Base-by-base conservation (phyloP, 2,797 vertebrate genomes). In the Enoplosus armatus region DNA sequence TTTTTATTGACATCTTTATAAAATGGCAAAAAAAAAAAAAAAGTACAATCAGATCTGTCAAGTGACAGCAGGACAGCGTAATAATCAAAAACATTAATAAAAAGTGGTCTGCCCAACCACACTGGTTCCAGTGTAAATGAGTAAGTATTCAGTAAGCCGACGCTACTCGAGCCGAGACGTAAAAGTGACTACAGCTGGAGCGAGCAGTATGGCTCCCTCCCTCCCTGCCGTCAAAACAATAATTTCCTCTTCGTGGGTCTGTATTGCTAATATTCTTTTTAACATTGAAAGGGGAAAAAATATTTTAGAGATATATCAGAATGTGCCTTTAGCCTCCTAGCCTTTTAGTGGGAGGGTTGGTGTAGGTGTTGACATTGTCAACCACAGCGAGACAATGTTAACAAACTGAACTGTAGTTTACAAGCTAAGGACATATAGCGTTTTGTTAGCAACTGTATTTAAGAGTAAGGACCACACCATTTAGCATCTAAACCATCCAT, bases 1-100 rank as follows among this genome's bases (percentile, higher is more conserved):
- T 77, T 65, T 62, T 31, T 63, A 50, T n/a, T 1, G 12, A 77
- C 61, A 24, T 85, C 70, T 90, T 91, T 90, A 88, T 84, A 87
- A 85, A 87, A 80, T 8, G 2, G 48, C 71, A 80, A 82, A 27
- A 82, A n/a, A n/a, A n/a, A n/a, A 39, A 33, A 5, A 77, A 74
- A 81, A 47, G 11, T 81, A 89, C 86, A 88, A 87, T 88, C 79
- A 79, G 58, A 79, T 69, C 48, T 18, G 75, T 74, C 29, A 43
- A 22, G 27, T 26, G 70, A 75, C 75, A 73, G 48, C 51, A 70
- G 58, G 50, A 68, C 43, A 73, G 39, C n/a, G 26, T 24, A 7
- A 41, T 15, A 12, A 47, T 77, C 41, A 69, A 45, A 50, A 62
- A 59, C 33, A 33, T 24, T 1, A 55, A 48, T 43, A 51, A 69